Base-by-base conservation (phyloP, 1,140 invertebrate species). In the Epicauta chinensis region DNA sequence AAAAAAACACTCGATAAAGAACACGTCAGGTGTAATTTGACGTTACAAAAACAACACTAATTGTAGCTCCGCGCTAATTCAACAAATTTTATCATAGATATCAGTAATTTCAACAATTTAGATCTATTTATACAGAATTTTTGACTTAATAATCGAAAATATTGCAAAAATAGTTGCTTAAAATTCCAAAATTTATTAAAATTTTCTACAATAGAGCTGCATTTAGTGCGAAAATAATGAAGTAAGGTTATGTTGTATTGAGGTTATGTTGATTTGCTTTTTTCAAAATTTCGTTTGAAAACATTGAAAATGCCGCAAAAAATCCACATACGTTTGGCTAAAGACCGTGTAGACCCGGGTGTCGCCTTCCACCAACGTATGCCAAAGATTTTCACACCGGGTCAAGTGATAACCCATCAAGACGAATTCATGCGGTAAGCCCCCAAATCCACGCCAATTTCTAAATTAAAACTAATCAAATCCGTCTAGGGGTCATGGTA, bases 401-500 rank as follows among this genome's bases (percentile, higher is more conserved):
- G 92, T 10, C 87, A 93, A 73, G 77, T 90, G 47, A 84, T 95
- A 46, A 87, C 86, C 35, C 78, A 80, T 53, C 83, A 91, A 65
- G 77, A 84, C 44, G 89, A 91, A 59, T 93, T 89, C 70, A 86
- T 95, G 81, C 83, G 88, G 88, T 91, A 75, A 17, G 53, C 43
- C 30, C 52, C 39, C 12, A 43, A 36, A 12, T 36, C 39, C 30
- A 53, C 4, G 2, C 12, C 10, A 34, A 34, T 11, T 11, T 37
- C 14, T 42, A 5, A n/a, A n/a, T 39, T 39, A 43, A 23, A 5
- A 23, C 3, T 1, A 3, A 23, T 5, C 23, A 23, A 23, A 2
- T 23, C 13, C 48, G 23, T 70, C 62, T 70, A 95, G 95, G 67
- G 96, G 97, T 5, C 97, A 99, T 79, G 97, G 97, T 35, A 99